These are phyloP conservation scores for Phylloscopus trochilus DNA, from an alignment of 2,113 vertebrate species.

Conservation along the genomic window DNA sequence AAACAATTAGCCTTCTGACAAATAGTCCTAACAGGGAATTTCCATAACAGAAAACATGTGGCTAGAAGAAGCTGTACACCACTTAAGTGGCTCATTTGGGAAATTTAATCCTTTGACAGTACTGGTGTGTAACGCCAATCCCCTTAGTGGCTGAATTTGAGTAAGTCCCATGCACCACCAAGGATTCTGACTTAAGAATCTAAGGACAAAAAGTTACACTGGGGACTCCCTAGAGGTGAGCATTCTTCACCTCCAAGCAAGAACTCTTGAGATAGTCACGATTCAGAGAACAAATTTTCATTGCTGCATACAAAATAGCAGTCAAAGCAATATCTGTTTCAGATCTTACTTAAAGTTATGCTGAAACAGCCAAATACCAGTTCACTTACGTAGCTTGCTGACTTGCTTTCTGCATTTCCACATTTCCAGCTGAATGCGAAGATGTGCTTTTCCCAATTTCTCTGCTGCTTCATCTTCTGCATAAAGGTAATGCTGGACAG, in stretches of 20 bases:
- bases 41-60: neutral
- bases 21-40: neutral
- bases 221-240: neutral
- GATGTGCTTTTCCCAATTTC: neutral
- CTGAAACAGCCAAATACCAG: neutral
- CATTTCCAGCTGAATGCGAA: neutral
- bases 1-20: neutral
- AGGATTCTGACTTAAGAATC: neutral
- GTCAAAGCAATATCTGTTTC: neutral
- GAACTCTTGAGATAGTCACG: neutral
- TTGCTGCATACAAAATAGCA: neutral
- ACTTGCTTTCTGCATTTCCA: slow-evolving; percentile 1
- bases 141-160: neutral
- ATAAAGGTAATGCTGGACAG: neutral
- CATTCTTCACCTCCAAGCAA: neutral
- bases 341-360: neutral
- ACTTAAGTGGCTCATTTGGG: neutral
- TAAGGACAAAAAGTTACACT: neutral
- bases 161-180: neutral
- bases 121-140: neutral
- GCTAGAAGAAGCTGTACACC: neutral
- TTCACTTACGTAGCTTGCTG: neutral
- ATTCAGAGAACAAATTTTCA: neutral
- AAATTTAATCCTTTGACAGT: neutral
- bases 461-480: neutral